phyloP scores from a whole-genome alignment of 1,140 invertebrate genomes.

The Eurosta solidaginis region DNA sequence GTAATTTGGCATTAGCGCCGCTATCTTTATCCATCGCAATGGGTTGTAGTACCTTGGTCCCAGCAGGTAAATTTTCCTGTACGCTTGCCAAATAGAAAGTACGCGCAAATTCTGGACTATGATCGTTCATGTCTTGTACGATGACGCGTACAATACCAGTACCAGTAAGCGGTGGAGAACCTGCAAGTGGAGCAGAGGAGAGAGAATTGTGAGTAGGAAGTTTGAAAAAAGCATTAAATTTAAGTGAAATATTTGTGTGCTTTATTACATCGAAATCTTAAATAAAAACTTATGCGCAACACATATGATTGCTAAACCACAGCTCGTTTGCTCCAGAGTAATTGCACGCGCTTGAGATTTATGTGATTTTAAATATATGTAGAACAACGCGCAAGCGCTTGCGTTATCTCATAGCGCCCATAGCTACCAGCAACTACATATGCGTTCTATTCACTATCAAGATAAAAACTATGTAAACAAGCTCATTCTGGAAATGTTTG shows the following conservation, averaged over 20 bases:
- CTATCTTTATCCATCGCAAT: conserved; percentile 79
- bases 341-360: neutral
- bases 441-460: neutral
- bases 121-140: conserved; percentile 93
- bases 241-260: neutral
- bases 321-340: neutral
- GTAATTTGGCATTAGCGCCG: conserved; percentile 82
- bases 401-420: neutral
- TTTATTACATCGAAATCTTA: no score
- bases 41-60: conserved; percentile 74
- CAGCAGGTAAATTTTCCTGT: conserved; percentile 75
- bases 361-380: conserved; percentile 20
- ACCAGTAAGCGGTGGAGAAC: conserved; percentile 85
- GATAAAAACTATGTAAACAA: neutral
- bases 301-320: neutral
- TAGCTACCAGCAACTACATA: neutral
- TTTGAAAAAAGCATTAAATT: neutral
- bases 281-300: neutral
- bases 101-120: conserved; percentile 81
- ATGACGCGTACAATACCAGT: conserved; percentile 84
- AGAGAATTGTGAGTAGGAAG: neutral
- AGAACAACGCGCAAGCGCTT: neutral
- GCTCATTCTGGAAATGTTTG: neutral
- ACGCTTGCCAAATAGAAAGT: conserved; percentile 77
- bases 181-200: conserved; percentile 63